These are phyloP conservation scores for Sebastes elongatus DNA, from an alignment of 2,797 vertebrate genomes.

Conservation along the genomic window DNA sequence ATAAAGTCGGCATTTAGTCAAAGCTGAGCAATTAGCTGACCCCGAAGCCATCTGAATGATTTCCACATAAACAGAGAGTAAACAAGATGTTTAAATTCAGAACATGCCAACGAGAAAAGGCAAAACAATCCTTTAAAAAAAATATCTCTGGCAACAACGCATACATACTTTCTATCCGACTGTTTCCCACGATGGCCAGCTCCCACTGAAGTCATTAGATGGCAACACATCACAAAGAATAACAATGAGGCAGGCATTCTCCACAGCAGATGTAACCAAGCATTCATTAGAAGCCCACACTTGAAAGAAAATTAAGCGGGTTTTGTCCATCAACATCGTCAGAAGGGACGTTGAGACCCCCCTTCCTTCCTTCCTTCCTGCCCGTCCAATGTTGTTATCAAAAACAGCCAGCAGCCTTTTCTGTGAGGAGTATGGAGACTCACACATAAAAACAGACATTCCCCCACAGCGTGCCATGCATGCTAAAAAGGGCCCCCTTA, in stretches of 20 bases:
- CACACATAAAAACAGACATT: slow-evolving; percentile 66
- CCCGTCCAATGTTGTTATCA: slow-evolving; percentile 57
- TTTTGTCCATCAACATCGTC: slow-evolving; percentile 41
- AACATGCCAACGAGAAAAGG: not conserved
- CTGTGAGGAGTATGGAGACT: slow-evolving; percentile 57
- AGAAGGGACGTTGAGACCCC: slow-evolving; percentile 30
- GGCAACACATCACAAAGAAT: slow-evolving; percentile 48
- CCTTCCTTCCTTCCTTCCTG: not conserved
- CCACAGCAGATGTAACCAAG: slow-evolving; percentile 18
- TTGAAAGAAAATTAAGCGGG: slow-evolving; percentile 27
- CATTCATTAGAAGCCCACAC: slow-evolving; percentile 29
- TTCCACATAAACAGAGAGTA: not conserved
- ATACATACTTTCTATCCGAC: slow-evolving; percentile 34
- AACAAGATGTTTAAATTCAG: slow-evolving; percentile 14
- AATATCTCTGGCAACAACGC: not conserved
- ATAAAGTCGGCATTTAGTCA: slow-evolving; percentile 5
- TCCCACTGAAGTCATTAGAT: slow-evolving; percentile 33
- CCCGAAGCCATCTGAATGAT: slow-evolving; percentile 8
- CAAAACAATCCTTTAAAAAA: slow-evolving; percentile 2
- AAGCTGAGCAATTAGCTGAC: slow-evolving; percentile 30
- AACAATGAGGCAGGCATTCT: slow-evolving; percentile 44
- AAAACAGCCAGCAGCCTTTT: slow-evolving; percentile 58
- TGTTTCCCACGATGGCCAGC: slow-evolving; percentile 16
- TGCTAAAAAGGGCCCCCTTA: slow-evolving; percentile 77
- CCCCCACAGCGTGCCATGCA: slow-evolving; percentile 60